Base-by-base conservation (phyloP, 2,113 vertebrate genomes). In the Mesitornis unicolor region DNA sequence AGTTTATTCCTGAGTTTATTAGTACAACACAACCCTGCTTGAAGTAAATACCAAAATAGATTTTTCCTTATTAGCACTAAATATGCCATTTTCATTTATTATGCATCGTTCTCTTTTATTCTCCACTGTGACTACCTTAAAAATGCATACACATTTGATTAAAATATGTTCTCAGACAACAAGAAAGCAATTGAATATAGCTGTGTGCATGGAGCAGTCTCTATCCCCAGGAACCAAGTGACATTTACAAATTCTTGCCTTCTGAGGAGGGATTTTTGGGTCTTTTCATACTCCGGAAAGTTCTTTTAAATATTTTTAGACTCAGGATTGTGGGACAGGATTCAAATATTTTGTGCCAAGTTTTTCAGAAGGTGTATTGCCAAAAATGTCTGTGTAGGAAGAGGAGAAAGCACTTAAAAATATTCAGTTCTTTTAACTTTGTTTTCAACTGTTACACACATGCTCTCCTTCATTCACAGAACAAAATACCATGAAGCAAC, bases 331-430 rank as follows among this genome's bases (percentile, higher is more conserved):
- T 92, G 56, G 92, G 78, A 96, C 60, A 25, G 56, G 51, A 78
- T 63, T 81, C 35, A 68, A 90, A 80, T 85, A 82, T 70, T 82
- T 94, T 11, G 8, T 74, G 85, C 87, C 94, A 94, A 89, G 43
- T 45, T 93, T 96, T 89, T 87, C 64, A 78, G 65, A 84, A 94
- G 69, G 79, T 94, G 28, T 29, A 29, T 69, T 94, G 95, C 93
- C 95, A 97, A 96, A 95, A 95, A 93, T 51, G 19, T 87, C 87
- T 82, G 31, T 83, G 64, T 80, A 92, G 69, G 76, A 95, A 95
- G 84, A 67, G 22, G 21, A 90, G 76, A 84, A 93, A 93, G 9
- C 42, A 56, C 53, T 90, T 12, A 82, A 76, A 47, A 63, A 53
- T 84, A 91, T 28, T 87, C 4, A 16, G 31, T 43, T 68, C 33